These are phyloP conservation scores for Lagopus muta DNA, from an alignment of 2,113 vertebrate species.

Conservation along the genomic window DNA sequence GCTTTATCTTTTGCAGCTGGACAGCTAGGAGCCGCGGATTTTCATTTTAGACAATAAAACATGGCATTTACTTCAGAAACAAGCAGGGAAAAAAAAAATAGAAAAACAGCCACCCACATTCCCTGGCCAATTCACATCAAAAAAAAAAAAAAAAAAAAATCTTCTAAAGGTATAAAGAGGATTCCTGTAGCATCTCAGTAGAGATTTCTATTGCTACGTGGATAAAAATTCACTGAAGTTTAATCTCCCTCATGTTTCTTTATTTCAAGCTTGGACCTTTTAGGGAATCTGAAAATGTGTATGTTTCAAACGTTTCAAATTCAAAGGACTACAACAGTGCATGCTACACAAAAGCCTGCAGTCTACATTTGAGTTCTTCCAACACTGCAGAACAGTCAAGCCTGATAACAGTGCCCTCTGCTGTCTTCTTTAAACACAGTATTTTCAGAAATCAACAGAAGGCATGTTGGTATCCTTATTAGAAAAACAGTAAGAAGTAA, in stretches of 20 bases:
- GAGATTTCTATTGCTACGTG: not conserved
- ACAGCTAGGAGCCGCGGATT: not conserved
- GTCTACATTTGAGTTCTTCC: not conserved
- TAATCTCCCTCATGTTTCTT: not conserved
- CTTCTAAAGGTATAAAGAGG: not conserved
- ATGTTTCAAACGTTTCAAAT: not conserved
- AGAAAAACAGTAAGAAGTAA: not conserved
- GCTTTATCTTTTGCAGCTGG: not conserved
- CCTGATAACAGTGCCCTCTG: slow-evolving; percentile 37
- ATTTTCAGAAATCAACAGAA: not conserved
- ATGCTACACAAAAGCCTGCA: not conserved
- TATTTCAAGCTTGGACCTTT: not conserved
- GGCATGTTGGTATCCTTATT: accelerated
- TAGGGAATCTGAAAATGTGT: not conserved
- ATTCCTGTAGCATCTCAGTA: not conserved
- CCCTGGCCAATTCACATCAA: not conserved
- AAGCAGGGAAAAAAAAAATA: not conserved
- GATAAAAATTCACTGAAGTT: not conserved
- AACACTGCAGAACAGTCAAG: not conserved
- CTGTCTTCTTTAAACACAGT: not conserved
- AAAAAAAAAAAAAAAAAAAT: not conserved
- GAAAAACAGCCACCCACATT: not conserved
- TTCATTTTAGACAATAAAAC: not conserved
- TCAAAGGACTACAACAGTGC: not conserved
- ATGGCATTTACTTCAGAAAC: not conserved